Conservation (phyloP, 2,888 invertebrate genomes). For the Leptinotarsa rubiginosa region DNA sequence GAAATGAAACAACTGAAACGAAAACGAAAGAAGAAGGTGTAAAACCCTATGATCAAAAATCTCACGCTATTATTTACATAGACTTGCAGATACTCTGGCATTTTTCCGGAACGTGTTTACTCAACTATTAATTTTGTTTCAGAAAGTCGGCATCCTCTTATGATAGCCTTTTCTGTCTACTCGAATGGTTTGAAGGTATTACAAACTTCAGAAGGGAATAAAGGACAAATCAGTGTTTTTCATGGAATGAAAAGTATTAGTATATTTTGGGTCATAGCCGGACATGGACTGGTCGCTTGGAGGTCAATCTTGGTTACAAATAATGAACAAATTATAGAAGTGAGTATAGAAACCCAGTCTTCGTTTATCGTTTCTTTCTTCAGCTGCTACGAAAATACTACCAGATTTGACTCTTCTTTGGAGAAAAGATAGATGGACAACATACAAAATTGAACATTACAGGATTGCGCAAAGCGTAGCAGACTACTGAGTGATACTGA, state of each 20-base stretch:
- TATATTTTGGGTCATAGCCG: constrained; percentile 59
- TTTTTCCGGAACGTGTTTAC: neutral
- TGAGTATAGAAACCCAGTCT: constrained; percentile 20
- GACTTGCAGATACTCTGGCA: neutral
- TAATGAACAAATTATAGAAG: neutral
- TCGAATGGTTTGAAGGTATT: constrained; percentile 55
- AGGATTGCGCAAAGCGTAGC: too few species aligned
- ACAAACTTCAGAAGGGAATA: constrained; percentile 45
- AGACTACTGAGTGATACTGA: too few species aligned
- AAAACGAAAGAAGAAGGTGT: too few species aligned
- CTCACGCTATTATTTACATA: too few species aligned
- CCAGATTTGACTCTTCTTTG: too few species aligned
- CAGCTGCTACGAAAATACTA: too few species aligned
- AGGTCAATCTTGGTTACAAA: neutral
- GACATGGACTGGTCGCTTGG: constrained; percentile 52
- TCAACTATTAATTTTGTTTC: constrained; percentile 22
- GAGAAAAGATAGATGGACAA: too few species aligned
- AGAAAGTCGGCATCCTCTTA: constrained; percentile 49
- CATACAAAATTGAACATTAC: too few species aligned
- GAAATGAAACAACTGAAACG: too few species aligned
- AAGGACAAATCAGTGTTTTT: constrained; percentile 55
- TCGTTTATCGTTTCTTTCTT: too few species aligned
- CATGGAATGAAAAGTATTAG: constrained; percentile 57
- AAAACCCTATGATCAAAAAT: too few species aligned
- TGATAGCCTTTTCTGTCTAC: constrained; percentile 53